Percentiles rank a stretch among this genome's conserved stretches.
These are phyloP conservation scores for Trachurus trachurus DNA, from an alignment of 2,797 vertebrate species.

Conservation along the genomic window DNA sequence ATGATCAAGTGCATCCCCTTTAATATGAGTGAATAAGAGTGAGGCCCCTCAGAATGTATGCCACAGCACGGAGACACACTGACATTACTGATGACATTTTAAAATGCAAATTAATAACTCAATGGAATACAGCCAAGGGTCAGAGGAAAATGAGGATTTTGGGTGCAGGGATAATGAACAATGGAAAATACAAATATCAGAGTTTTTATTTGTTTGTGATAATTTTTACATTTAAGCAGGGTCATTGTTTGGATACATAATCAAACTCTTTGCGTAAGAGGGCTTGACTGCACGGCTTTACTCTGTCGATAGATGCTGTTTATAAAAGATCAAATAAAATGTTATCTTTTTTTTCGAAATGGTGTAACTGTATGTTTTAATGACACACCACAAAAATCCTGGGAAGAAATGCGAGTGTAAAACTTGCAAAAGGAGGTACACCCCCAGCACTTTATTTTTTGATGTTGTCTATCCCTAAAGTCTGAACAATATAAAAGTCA, in stretches of 20 bases:
- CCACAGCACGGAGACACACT: slow-evolving; percentile 7
- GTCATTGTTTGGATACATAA: background rate
- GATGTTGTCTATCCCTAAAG: background rate
- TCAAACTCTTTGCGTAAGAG: background rate
- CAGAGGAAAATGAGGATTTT: slow-evolving; percentile 16
- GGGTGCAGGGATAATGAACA: background rate
- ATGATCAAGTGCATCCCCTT: background rate
- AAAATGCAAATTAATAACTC: slow-evolving; percentile 42
- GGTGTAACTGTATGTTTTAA: background rate
- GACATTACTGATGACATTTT: slow-evolving; percentile 49
- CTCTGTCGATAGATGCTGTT: background rate
- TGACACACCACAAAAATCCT: background rate
- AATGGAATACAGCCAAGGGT: slow-evolving; percentile 24
- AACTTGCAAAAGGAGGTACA: background rate
- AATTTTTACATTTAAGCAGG: background rate
- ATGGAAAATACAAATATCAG: background rate
- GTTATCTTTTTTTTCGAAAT: no score
- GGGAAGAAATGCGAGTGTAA: background rate
- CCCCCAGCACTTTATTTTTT: background rate
- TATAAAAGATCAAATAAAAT: no score
- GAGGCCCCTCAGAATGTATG: slow-evolving; percentile 11
- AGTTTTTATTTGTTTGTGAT: background rate
- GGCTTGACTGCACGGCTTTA: background rate
- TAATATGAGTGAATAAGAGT: background rate
- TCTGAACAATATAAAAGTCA: background rate